Evolutionary conservation across 2,113 vertebrate species (phyloP).

Genomic region (Taxidea taxus): DNA sequence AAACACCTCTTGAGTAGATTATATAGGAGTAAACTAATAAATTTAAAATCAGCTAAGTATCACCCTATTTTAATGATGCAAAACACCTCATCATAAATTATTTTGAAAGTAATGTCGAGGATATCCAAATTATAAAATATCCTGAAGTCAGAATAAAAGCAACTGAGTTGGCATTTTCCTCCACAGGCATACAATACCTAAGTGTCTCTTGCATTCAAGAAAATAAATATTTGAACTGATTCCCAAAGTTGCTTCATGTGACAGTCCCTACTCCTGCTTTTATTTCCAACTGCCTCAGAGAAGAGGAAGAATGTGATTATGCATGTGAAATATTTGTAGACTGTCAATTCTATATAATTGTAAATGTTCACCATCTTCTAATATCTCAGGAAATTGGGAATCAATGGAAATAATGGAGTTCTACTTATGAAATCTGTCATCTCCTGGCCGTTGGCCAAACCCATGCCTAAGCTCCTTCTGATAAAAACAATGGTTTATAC

Average conservation of each 20-base stretch:
- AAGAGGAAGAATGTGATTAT: not conserved
- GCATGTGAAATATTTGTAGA: not conserved
- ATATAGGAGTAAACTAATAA: not conserved
- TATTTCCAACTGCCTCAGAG: not conserved
- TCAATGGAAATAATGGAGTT: not conserved
- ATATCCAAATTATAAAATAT: not conserved
- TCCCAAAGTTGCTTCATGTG: not conserved
- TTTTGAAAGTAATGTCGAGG: not conserved
- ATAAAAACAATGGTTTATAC: not conserved
- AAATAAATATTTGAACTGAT: not conserved
- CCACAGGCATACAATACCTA: not conserved
- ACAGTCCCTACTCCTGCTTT: not conserved
- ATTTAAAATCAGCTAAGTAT: not conserved
- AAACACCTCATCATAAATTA: not conserved
- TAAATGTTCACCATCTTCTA: not conserved
- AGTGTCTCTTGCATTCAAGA: not conserved
- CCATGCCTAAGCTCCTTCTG: not conserved
- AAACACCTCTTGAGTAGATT: not conserved
- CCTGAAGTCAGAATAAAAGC: slow-evolving; percentile 20
- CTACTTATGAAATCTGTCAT: not conserved
- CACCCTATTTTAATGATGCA: not conserved
- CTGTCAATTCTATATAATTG: not conserved
- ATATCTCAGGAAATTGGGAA: not conserved
- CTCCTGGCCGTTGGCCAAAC: not conserved
- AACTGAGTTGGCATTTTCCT: not conserved